Percentiles rank a stretch among this genome's conserved stretches.
Conservation (phyloP, 2,113 vertebrate species). For the Grus americana region DNA sequence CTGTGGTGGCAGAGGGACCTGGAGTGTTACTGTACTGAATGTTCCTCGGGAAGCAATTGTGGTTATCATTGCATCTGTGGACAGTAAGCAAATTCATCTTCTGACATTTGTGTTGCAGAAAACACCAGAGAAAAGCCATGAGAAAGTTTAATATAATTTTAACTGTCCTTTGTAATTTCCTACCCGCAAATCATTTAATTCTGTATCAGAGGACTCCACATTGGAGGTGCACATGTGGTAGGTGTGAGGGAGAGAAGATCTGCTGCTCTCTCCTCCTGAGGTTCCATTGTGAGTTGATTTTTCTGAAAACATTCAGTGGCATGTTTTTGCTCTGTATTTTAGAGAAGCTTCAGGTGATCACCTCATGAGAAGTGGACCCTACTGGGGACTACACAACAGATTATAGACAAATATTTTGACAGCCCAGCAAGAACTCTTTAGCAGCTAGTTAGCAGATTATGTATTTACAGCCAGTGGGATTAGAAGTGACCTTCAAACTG, state of each 20-base stretch:
- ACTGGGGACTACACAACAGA: neutral
- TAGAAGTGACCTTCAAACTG: neutral
- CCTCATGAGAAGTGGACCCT: neutral
- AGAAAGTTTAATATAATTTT: conserved; percentile 9
- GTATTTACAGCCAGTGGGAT: neutral
- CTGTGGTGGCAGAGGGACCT: neutral
- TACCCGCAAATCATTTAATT: neutral
- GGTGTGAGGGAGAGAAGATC: neutral
- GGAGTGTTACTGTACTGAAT: neutral
- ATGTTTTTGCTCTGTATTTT: neutral
- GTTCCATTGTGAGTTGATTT: neutral
- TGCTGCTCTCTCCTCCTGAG: neutral
- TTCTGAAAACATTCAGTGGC: neutral
- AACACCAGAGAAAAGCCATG: neutral
- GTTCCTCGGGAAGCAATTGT: neutral
- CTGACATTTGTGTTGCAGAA: conserved; percentile 4
- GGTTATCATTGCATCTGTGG: neutral
- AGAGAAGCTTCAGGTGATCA: neutral
- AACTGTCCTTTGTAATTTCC: neutral
- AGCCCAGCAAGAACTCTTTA: neutral
- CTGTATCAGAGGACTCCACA: neutral
- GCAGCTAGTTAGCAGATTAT: neutral
- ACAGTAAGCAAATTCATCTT: neutral
- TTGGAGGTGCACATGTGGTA: neutral
- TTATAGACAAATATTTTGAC: neutral